phyloP scores from a whole-genome alignment of 1,140 invertebrate species.

The Drosophila watanabei region DNA sequence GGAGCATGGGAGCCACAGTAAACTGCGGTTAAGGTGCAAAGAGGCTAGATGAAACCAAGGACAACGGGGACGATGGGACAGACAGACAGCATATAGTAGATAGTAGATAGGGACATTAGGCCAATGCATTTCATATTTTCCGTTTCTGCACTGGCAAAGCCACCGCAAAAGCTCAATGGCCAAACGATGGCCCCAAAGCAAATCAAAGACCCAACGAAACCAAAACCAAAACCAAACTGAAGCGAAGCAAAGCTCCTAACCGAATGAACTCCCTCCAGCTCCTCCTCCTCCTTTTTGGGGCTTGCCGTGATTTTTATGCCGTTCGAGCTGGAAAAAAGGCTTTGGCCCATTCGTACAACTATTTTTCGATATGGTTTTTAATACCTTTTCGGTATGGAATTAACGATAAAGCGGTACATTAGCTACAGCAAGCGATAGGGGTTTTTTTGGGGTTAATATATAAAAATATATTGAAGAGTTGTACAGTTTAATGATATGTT shows the following conservation, averaged over 20 bases:
- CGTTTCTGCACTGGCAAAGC: slow-evolving; percentile 34
- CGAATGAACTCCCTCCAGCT: slow-evolving; percentile 19
- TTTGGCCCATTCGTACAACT: slow-evolving; percentile 36
- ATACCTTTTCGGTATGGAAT: slow-evolving; percentile 27
- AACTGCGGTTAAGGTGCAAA: slow-evolving; percentile 67
- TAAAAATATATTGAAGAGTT: background rate
- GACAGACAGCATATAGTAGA: background rate
- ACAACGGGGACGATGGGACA: background rate
- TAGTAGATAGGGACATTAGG: slow-evolving; percentile 25
- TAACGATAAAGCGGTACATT: background rate
- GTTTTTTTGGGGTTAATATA: background rate
- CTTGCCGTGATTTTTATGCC: slow-evolving; percentile 39
- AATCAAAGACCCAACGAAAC: slow-evolving; percentile 27
- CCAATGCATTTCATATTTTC: slow-evolving; percentile 59
- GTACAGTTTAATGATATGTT: background rate
- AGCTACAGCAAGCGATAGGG: background rate
- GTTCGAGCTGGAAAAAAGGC: slow-evolving; percentile 22
- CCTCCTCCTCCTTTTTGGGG: slow-evolving; percentile 8
- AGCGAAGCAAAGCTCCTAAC: slow-evolving; percentile 32
- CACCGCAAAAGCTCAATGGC: slow-evolving; percentile 54
- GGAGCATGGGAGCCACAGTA: slow-evolving; percentile 57
- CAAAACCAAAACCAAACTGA: slow-evolving; percentile 23
- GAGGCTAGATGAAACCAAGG: slow-evolving; percentile 28
- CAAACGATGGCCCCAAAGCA: slow-evolving; percentile 41
- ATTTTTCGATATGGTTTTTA: slow-evolving; percentile 52